These are phyloP conservation scores for Mastomys natalensis DNA, from an alignment of 2,113 vertebrate species.

Conservation along the genomic window DNA sequence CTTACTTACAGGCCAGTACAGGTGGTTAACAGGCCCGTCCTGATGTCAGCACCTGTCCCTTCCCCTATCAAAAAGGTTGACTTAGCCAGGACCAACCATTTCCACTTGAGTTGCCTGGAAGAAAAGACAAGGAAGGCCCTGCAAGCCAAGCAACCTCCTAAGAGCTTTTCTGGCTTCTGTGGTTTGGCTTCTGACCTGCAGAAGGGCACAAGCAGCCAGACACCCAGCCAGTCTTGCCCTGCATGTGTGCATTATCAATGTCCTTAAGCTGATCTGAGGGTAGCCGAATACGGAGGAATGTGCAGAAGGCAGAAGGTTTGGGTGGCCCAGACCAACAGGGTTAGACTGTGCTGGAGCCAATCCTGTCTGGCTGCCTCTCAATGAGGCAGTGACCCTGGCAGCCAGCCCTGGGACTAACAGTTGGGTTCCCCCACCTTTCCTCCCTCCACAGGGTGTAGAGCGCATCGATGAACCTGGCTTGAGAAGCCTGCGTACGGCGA, in stretches of 20 bases:
- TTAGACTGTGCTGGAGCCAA: neutral
- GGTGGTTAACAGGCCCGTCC: neutral
- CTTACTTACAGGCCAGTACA: rapidly evolving
- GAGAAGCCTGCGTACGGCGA: conserved; percentile 92
- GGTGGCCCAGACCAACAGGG: neutral
- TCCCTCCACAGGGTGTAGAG: conserved; percentile 88
- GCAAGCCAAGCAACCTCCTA: neutral
- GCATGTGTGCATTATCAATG: neutral
- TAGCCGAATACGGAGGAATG: rapidly evolving
- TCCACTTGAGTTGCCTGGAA: conserved; percentile 51
- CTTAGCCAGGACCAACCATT: neutral
- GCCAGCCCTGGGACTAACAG: neutral
- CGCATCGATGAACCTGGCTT: conserved; percentile 92
- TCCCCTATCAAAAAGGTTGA: conserved; percentile 2
- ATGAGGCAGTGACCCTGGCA: neutral
- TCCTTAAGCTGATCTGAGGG: neutral
- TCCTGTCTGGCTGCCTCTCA: neutral
- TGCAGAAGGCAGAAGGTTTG: neutral
- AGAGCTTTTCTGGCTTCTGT: conserved; percentile 64
- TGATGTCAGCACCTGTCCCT: conserved; percentile 47
- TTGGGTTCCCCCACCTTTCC: too few species aligned
- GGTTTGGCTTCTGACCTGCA: conserved; percentile 9
- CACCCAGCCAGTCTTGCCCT: neutral
- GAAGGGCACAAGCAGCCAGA: neutral
- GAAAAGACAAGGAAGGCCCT: neutral